A percentile compares a stretch with the other conserved stretches of the same genome.
These are phyloP conservation scores for Propithecus perrieri DNA, from an alignment of 2,797 vertebrate genomes.

Conservation along the genomic window DNA sequence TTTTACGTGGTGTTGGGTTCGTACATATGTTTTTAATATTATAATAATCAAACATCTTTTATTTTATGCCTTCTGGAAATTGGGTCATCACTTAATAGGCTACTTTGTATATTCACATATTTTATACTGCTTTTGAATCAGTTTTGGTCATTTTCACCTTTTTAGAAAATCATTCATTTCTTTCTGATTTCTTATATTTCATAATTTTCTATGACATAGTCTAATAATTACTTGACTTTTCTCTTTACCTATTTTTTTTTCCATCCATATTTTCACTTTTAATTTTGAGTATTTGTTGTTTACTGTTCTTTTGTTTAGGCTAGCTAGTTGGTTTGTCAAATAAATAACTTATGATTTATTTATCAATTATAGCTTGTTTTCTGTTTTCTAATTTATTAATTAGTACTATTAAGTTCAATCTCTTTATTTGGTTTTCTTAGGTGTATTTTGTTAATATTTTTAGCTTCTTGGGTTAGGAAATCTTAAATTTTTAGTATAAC, in stretches of 20 bases:
- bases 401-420: background rate
- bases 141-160: background rate
- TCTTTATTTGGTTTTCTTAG: background rate
- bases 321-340: background rate
- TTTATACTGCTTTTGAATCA: background rate
- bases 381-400: background rate
- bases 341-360: background rate
- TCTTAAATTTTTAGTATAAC: background rate
- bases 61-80: background rate
- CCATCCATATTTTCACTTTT: background rate
- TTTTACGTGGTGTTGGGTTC: background rate
- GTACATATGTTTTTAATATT: background rate
- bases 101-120: background rate
- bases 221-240: background rate
- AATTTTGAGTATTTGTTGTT: background rate
- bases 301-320: background rate
- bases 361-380: background rate
- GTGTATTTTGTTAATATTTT: background rate
- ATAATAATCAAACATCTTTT: background rate
- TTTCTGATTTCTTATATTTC: background rate
- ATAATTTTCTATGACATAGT: background rate
- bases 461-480: background rate
- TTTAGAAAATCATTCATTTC: background rate
- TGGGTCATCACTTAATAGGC: background rate
- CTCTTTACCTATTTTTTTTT: background rate